phyloP scores from a whole-genome alignment of 2,797 vertebrate species.

The Agapornis canus region DNA sequence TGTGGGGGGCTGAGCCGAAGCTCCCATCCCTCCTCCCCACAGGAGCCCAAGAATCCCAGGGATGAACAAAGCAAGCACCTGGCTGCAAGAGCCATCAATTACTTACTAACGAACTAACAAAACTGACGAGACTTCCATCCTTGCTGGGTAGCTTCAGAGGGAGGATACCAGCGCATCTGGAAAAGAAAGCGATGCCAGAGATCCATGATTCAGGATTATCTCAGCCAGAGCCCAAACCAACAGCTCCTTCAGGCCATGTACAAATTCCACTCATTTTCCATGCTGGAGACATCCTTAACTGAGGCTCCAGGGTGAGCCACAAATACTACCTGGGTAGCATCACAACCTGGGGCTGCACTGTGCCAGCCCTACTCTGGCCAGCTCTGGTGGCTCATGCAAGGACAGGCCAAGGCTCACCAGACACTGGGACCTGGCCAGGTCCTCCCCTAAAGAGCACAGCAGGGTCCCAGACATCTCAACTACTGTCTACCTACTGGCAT shows the following conservation, averaged over 20 bases:
- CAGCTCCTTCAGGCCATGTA: neutral
- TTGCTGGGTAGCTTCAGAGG: constrained; percentile 93
- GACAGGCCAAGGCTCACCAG: neutral
- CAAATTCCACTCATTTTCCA: too few relatives aligned
- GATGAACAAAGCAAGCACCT: neutral
- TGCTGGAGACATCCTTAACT: too few relatives aligned
- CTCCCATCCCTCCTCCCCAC: neutral
- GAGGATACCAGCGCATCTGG: constrained; percentile 99
- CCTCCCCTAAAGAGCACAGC: neutral
- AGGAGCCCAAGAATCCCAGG: neutral
- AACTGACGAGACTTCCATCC: constrained; percentile 99
- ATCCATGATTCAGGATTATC: neutral
- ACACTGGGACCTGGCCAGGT: neutral
- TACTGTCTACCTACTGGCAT: neutral
- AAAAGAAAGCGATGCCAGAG: constrained; percentile 65
- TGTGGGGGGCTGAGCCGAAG: rapidly evolving
- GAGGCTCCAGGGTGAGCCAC: neutral
- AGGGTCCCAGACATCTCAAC: neutral
- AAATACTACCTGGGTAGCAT: neutral
- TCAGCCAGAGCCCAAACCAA: neutral
- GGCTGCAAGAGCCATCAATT: neutral
- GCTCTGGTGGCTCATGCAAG: neutral
- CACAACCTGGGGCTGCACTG: neutral
- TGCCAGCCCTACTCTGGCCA: neutral
- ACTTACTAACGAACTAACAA: constrained; percentile 93